Percentiles rank a stretch among this genome's conserved stretches.
Evolutionary conservation across 2,113 vertebrate genomes (phyloP).

Genomic region (Cynoglossus semilaevis): DNA sequence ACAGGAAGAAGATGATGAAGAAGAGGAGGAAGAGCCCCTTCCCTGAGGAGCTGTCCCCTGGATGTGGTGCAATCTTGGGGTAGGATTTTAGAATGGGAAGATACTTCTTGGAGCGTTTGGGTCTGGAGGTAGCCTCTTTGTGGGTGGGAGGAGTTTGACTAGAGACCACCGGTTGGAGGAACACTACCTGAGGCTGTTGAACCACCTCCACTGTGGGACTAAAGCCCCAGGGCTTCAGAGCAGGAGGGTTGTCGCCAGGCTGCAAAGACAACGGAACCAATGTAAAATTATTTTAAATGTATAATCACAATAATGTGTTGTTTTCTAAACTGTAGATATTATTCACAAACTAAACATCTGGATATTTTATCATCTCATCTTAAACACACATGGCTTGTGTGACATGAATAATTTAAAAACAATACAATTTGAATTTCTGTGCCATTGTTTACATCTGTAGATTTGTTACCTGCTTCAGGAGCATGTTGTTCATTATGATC

Average conservation of each 20-base stretch:
- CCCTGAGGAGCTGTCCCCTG: slow-evolving; percentile 77
- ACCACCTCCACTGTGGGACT: slow-evolving; percentile 86
- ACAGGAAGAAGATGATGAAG: slow-evolving; percentile 11
- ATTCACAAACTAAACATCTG: too few species aligned
- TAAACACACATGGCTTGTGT: too few species aligned
- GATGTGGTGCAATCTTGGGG: slow-evolving; percentile 91
- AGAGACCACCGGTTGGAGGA: slow-evolving; percentile 84
- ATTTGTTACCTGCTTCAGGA: slow-evolving; percentile 89
- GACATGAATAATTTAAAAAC: too few species aligned
- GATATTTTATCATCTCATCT: too few species aligned
- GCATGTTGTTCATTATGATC: slow-evolving; percentile 92
- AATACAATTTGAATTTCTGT: too few species aligned
- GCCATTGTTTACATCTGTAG: too few species aligned
- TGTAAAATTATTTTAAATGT: too few species aligned
- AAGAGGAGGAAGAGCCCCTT: slow-evolving; percentile 55
- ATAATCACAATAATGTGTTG: too few species aligned
- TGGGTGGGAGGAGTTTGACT: slow-evolving; percentile 57
- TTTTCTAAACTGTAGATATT: too few species aligned
- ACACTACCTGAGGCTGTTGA: slow-evolving; percentile 85
- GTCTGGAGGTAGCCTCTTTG: slow-evolving; percentile 72
- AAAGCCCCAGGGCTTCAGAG: slow-evolving; percentile 85
- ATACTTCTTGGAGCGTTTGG: slow-evolving; percentile 81
- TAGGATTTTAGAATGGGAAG: slow-evolving; percentile 90
- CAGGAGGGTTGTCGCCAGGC: slow-evolving; percentile 62
- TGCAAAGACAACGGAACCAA: slow-evolving; percentile 36